Percentiles rank a stretch among this genome's conserved stretches.
Evolutionary conservation across 2,888 invertebrate species (phyloP).

Genomic region (Corbicula japonica): DNA sequence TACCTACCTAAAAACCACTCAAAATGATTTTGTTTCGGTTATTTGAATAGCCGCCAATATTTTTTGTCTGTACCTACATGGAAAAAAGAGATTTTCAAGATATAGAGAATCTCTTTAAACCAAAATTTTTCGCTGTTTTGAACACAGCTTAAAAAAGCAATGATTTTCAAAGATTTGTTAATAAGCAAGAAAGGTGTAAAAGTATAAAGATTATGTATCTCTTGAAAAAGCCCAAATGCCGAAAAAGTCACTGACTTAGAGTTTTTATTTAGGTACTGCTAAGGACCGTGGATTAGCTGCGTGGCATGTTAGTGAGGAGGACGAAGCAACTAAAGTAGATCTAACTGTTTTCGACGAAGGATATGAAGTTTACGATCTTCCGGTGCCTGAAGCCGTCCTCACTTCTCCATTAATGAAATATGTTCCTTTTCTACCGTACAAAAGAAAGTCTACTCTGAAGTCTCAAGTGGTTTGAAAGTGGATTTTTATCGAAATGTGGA

Average conservation of each 20-base stretch:
- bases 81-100: too few species aligned
- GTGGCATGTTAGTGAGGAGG: constrained; percentile 49
- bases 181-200: not conserved
- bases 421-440: constrained; percentile 60
- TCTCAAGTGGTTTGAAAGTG: too few species aligned
- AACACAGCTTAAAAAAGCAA: not conserved
- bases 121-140: not conserved
- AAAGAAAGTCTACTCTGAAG: too few species aligned
- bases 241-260: not conserved
- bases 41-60: too few species aligned
- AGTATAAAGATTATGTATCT: not conserved
- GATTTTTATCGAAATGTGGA: too few species aligned
- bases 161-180: not conserved
- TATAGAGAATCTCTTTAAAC: not conserved
- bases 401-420: constrained; percentile 44
- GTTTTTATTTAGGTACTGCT: constrained; percentile 5
- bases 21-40: too few species aligned
- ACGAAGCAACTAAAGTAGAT: constrained; percentile 21
- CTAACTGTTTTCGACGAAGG: constrained; percentile 47
- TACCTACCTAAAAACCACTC: too few species aligned
- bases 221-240: not conserved
- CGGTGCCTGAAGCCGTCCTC: constrained; percentile 28
- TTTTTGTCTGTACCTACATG: too few species aligned
- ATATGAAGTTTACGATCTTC: constrained; percentile 57
- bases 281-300: constrained; percentile 55